Evolutionary conservation across 2,888 invertebrate species (phyloP).

Genomic region (Drosophila nigritarsus): DNA sequence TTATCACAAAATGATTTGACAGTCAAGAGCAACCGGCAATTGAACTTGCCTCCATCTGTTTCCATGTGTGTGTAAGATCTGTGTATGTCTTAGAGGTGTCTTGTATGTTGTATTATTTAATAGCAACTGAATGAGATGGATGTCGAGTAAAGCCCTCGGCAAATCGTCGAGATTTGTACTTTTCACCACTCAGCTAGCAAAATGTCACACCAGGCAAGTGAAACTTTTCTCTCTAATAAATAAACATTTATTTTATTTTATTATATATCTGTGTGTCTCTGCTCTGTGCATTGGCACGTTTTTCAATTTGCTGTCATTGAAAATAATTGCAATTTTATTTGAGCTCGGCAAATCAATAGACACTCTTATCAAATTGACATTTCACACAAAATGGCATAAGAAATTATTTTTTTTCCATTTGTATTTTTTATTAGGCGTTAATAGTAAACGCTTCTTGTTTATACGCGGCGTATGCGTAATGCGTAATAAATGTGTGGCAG

Average conservation of each 20-base stretch:
- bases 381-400: slow-evolving; percentile 27
- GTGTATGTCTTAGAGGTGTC: slow-evolving; percentile 10
- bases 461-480: slow-evolving; percentile 42
- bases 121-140: slow-evolving; percentile 32
- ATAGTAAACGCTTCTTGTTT: slow-evolving; percentile 15
- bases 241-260: slow-evolving; percentile 61
- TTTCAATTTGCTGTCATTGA: slow-evolving; percentile 62
- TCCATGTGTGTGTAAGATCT: slow-evolving; percentile 4
- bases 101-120: slow-evolving; percentile 47
- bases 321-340: slow-evolving; percentile 72
- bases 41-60: slow-evolving; percentile 43
- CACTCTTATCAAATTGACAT: slow-evolving; percentile 51
- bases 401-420: slow-evolving; percentile 9
- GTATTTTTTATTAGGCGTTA: slow-evolving; percentile 37
- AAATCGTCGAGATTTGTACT: slow-evolving; percentile 37
- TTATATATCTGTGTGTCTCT: slow-evolving; percentile 27
- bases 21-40: slow-evolving; percentile 66
- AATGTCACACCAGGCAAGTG: slow-evolving; percentile 9
- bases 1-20: slow-evolving; percentile 76
- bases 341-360: slow-evolving; percentile 45
- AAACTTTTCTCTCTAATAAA: slow-evolving; percentile 42
- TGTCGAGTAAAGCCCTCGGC: slow-evolving; percentile 27
- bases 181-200: slow-evolving; percentile 17
- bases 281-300: slow-evolving; percentile 51
- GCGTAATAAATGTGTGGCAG: slow-evolving; percentile 10